Evolutionary conservation across 1,140 invertebrate genomes (phyloP).

Genomic region (Macrosteles quadrilineatus): DNA sequence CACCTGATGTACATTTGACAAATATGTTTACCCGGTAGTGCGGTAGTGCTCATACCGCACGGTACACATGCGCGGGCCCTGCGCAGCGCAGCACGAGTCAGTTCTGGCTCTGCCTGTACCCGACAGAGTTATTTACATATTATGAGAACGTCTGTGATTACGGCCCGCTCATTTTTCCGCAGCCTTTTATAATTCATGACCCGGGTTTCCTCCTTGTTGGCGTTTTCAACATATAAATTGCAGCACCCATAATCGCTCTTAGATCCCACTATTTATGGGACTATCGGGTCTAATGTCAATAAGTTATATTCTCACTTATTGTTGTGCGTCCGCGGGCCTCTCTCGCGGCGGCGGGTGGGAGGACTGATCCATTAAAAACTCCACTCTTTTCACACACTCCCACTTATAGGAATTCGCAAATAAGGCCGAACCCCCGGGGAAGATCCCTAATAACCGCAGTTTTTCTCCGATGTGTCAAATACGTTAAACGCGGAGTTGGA

Average conservation of each 20-base stretch:
- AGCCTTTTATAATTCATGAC: conserved; percentile 30
- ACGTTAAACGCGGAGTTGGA: no score
- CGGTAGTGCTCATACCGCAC: no score
- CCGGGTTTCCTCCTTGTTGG: conserved; percentile 27
- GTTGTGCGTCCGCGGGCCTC: not conserved
- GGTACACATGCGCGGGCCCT: no score
- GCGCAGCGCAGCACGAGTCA: not conserved
- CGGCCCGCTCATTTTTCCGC: conserved; percentile 27
- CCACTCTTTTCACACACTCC: conserved; percentile 14
- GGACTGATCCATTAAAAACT: not conserved
- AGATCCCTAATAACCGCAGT: no score
- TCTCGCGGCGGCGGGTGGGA: not conserved
- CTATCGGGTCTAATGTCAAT: conserved; percentile 21
- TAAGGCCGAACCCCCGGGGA: no score
- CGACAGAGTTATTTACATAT: conserved; percentile 32
- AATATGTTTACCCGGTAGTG: no score
- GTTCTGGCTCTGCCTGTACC: conserved; percentile 25
- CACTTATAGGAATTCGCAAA: no score
- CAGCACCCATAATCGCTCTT: conserved; percentile 17
- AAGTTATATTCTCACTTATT: conserved; percentile 30
- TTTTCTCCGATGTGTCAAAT: no score
- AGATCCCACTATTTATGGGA: conserved; percentile 28
- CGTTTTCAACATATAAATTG: conserved; percentile 29
- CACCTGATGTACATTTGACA: no score
- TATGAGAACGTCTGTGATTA: conserved; percentile 31